Conservation (phyloP, 1,140 invertebrate genomes). For the Centruroides vittatus region DNA sequence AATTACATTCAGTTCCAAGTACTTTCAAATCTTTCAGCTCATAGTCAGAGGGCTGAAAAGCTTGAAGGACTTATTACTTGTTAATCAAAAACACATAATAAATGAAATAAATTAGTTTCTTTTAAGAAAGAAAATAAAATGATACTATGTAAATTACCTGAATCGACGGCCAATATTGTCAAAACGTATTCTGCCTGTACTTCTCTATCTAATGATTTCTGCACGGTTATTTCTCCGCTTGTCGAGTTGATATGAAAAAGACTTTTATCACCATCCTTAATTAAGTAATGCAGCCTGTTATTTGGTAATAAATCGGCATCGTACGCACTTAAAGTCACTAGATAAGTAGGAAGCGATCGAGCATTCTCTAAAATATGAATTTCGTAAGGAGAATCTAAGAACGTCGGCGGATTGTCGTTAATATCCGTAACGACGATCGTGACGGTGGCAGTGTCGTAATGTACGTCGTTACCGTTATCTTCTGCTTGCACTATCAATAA, state of each 20-base stretch:
- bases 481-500: constrained; percentile 68
- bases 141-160: constrained; percentile 30
- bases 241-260: constrained; percentile 67
- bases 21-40: no score
- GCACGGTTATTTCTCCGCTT: constrained; percentile 68
- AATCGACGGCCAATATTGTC: constrained; percentile 79
- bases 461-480: constrained; percentile 40
- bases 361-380: constrained; percentile 70
- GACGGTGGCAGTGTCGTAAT: constrained; percentile 52
- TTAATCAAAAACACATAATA: constrained; percentile 3
- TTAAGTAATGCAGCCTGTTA: constrained; percentile 76
- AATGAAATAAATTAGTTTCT: not conserved
- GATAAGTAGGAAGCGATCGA: constrained; percentile 1
- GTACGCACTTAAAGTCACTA: constrained; percentile 54
- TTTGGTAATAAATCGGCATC: constrained; percentile 82
- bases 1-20: no score
- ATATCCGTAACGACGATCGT: constrained; percentile 61
- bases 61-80: not conserved
- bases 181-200: constrained; percentile 56
- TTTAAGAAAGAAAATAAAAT: no score
- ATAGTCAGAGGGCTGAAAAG: no score
- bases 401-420: constrained; percentile 87
- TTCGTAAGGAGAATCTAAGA: constrained; percentile 76
- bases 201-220: constrained; percentile 69
- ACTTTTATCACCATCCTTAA: constrained; percentile 79